A percentile compares a stretch with the other conserved stretches of the same genome.
Evolutionary conservation across 1,140 invertebrate genomes (phyloP).

Genomic region (Nephotettix cincticeps): DNA sequence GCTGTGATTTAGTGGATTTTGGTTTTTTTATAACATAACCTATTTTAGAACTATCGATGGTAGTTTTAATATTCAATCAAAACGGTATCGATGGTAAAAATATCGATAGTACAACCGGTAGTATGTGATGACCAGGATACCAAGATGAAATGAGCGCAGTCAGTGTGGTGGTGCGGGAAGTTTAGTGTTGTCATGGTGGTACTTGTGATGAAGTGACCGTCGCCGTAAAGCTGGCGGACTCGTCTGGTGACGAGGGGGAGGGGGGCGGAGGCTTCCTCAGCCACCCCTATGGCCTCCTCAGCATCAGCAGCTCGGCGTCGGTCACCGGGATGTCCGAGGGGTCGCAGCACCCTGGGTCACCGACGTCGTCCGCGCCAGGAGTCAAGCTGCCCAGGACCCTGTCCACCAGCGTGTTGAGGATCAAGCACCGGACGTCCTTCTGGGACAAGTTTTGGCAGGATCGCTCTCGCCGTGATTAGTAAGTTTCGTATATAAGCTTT

Average conservation of each 20-base stretch:
- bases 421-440: slow-evolving; percentile 69
- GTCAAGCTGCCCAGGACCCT: slow-evolving; percentile 68
- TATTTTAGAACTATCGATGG: no score
- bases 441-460: slow-evolving; percentile 82
- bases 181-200: neutral
- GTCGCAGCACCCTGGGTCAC: slow-evolving; percentile 40
- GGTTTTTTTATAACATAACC: no score
- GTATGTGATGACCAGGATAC: no score
- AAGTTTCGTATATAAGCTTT: slow-evolving; percentile 56
- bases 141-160: no score
- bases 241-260: slow-evolving; percentile 47
- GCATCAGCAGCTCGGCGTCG: slow-evolving; percentile 38
- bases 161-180: no score
- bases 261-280: slow-evolving; percentile 41
- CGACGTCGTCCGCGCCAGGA: slow-evolving; percentile 47
- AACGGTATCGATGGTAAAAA: no score
- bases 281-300: slow-evolving; percentile 25
- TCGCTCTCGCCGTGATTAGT: slow-evolving; percentile 63
- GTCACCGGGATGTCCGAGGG: slow-evolving; percentile 41
- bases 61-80: no score
- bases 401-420: slow-evolving; percentile 73
- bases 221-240: slow-evolving; percentile 29
- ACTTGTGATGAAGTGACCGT: neutral
- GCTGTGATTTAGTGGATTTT: no score
- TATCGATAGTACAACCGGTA: no score